phyloP scores from a whole-genome alignment of 1,140 invertebrate genomes.

The Sitophilus oryzae region DNA sequence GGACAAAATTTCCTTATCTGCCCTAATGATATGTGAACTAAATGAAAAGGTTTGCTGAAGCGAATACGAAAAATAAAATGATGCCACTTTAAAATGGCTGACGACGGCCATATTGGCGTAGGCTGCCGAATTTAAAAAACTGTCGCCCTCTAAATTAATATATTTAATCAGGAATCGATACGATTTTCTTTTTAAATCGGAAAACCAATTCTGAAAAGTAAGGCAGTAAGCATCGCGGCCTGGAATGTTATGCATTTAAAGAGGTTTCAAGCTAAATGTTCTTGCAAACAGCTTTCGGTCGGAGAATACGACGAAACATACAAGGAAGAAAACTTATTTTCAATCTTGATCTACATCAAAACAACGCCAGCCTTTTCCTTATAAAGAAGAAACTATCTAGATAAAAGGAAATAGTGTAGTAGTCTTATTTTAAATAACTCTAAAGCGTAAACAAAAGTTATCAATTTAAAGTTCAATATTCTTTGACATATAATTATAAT shows the following conservation, averaged over 20 bases:
- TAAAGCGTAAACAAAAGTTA: too few species aligned
- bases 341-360: too few species aligned
- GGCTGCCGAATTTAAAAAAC: conserved; percentile 18
- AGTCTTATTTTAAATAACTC: neutral
- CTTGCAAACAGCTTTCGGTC: conserved; percentile 16
- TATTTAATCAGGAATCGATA: conserved; percentile 24
- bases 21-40: too few species aligned
- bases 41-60: too few species aligned
- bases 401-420: too few species aligned
- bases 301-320: neutral
- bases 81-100: too few species aligned
- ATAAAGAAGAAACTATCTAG: too few species aligned
- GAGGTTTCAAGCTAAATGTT: conserved; percentile 22
- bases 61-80: too few species aligned
- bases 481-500: conserved; percentile 1
- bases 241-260: conserved; percentile 27
- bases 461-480: neutral
- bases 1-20: too few species aligned
- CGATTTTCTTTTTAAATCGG: conserved; percentile 21
- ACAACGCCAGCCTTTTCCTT: too few species aligned
- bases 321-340: neutral
- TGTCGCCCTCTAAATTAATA: conserved; percentile 20
- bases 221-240: conserved; percentile 18
- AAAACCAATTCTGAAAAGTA: conserved; percentile 24
- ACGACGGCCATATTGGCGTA: too few species aligned